These are phyloP conservation scores for Luperina nickerlii DNA, from an alignment of 2,888 invertebrate species.

Conservation along the genomic window DNA sequence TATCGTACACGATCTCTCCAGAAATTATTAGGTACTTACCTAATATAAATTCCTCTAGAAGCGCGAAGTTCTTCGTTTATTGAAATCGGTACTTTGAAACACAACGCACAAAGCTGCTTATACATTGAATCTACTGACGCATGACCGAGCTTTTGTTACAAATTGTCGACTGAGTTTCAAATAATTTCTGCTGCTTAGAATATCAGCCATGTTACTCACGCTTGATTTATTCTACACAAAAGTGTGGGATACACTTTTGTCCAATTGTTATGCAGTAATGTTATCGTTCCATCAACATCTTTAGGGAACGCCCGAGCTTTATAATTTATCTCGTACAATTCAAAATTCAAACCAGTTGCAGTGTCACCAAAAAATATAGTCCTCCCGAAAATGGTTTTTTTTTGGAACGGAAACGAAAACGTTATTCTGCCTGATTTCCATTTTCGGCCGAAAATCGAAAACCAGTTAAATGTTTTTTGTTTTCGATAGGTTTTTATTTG, in stretches of 20 bases:
- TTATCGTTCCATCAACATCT: background rate
- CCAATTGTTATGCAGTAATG: background rate
- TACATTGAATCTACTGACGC: background rate
- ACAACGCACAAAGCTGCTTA: background rate
- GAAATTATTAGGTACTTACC: background rate
- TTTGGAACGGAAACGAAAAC: background rate
- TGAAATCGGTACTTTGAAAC: background rate
- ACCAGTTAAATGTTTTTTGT: background rate
- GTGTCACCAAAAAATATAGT: background rate
- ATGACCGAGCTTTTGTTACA: background rate
- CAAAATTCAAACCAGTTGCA: background rate
- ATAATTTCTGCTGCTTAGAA: background rate
- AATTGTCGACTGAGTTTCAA: background rate
- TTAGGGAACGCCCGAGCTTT: background rate
- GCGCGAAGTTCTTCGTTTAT: background rate
- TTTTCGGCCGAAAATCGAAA: background rate
- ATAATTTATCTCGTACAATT: background rate
- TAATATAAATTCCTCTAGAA: background rate
- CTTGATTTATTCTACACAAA: background rate
- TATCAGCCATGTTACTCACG: background rate
- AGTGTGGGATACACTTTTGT: background rate
- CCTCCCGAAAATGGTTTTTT: background rate
- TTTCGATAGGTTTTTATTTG: background rate
- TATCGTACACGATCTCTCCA: constrained; percentile 7
- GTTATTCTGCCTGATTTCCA: background rate